Evolutionary conservation across 2,113 vertebrate genomes (phyloP).

Genomic region (Pluvianellus socialis): DNA sequence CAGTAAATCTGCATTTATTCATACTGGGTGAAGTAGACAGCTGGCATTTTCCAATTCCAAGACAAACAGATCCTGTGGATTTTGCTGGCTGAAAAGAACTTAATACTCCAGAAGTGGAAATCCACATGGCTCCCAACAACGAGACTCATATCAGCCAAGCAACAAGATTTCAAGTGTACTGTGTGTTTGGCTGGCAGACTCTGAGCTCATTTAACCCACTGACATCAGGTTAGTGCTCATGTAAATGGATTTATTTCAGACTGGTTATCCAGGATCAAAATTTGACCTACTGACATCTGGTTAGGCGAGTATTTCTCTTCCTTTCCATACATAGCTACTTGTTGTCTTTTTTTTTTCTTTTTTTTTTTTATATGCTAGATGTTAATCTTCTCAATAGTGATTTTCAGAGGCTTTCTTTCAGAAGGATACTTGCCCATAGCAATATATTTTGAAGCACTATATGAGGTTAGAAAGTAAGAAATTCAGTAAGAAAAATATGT

Average conservation of each 20-base stretch:
- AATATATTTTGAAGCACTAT: neutral
- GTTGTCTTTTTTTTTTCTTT: neutral
- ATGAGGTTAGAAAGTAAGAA: neutral
- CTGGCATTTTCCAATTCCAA: conserved; percentile 46
- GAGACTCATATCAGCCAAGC: neutral
- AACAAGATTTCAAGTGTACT: neutral
- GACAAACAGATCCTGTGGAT: conserved; percentile 28
- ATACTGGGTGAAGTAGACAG: conserved; percentile 27
- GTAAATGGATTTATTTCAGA: neutral
- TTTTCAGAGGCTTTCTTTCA: neutral
- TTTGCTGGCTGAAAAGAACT: conserved; percentile 24
- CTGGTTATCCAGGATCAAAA: neutral
- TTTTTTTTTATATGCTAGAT: neutral
- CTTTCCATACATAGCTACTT: neutral
- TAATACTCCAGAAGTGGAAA: conserved; percentile 18
- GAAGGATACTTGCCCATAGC: neutral
- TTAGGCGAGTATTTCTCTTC: neutral
- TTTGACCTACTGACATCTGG: neutral
- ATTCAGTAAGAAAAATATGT: neutral
- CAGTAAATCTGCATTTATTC: conserved; percentile 40
- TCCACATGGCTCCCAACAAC: neutral
- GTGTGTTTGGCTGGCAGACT: neutral
- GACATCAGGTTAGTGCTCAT: neutral
- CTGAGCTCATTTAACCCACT: neutral
- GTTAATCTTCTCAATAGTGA: neutral